phyloP scores from a whole-genome alignment of 1,140 invertebrate genomes.

The Drosophila sp. region DNA sequence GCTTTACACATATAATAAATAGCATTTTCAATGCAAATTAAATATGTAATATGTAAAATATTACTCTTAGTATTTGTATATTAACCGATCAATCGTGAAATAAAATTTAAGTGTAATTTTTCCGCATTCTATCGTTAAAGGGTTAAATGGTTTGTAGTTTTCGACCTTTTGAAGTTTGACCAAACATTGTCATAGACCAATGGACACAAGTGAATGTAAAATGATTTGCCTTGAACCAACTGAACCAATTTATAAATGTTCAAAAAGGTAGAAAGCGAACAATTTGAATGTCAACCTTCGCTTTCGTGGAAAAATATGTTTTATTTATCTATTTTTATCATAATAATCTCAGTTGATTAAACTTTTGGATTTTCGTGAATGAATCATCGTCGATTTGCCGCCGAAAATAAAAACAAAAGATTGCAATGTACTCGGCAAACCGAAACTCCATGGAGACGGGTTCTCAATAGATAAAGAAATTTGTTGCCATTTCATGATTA shows the following conservation, averaged over 20 bases:
- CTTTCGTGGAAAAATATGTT: not conserved
- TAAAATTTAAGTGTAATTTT: too few species aligned
- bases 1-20: too few species aligned
- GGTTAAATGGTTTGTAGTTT: too few species aligned
- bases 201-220: too few species aligned
- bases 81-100: too few species aligned
- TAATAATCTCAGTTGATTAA: not conserved
- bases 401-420: not conserved
- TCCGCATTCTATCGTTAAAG: too few species aligned
- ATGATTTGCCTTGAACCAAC: not conserved
- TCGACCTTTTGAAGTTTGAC: too few species aligned
- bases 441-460: not conserved
- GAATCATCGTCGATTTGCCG: not conserved
- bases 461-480: constrained; percentile 1
- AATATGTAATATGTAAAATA: too few species aligned
- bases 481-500: constrained; percentile 9
- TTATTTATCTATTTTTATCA: not conserved
- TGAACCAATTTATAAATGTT: not conserved
- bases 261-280: not conserved
- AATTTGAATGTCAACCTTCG: not conserved
- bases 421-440: not conserved
- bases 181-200: too few species aligned
- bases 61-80: too few species aligned
- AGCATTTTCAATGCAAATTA: too few species aligned
- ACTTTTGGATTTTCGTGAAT: not conserved